Evolutionary conservation across 2,797 vertebrate species (phyloP), one percentile per base, ranked within the genome.

Genomic region (Periparus ater): DNA sequence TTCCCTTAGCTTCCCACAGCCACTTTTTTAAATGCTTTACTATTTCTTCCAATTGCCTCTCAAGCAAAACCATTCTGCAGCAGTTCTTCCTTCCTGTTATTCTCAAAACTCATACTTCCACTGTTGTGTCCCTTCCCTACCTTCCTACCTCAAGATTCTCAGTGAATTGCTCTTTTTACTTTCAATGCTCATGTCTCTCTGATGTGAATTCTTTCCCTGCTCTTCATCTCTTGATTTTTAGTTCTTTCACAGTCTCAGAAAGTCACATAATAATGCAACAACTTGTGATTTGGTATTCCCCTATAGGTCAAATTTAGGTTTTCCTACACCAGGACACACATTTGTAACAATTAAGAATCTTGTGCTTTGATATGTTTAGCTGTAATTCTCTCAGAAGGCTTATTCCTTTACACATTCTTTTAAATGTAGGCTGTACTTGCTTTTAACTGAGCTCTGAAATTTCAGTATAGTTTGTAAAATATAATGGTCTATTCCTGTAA

Each of bases 341-440:
- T 54, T 79, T 76, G 13, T 50, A 89, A 68, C 21, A 80, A 72
- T 20, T 81, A 58, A 53, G 47, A 76, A 70, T 32, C 32, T 29
- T 34, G 9, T 44, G 19, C 36, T 88, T 65, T 60, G 51, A 78
- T 60, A 55, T 45, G 23, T 40, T 86, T 54, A 62, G 53, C 66
- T 68, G n/a, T 57, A 76, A 74, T 74, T 90, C 44, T 91, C 54
- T 91, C 71, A 67, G 51, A 81, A 95, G n/a, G 40, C 85, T 80
- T 77, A 94, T 93, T 95, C 66, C 51, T 94, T 92, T 92, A 84
- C 20, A 76, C 23, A 45, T 58, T 75, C 10, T 61, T 85, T 81
- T 91, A 93, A 93, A 75, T 88, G 73, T 73, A 72, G 27, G 58
- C 32, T 80, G 72, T 20, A 80, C 63, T 36, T 76, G 23, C 42